phyloP scores from a whole-genome alignment of 2,113 vertebrate genomes.

The Centropus bengalensis region DNA sequence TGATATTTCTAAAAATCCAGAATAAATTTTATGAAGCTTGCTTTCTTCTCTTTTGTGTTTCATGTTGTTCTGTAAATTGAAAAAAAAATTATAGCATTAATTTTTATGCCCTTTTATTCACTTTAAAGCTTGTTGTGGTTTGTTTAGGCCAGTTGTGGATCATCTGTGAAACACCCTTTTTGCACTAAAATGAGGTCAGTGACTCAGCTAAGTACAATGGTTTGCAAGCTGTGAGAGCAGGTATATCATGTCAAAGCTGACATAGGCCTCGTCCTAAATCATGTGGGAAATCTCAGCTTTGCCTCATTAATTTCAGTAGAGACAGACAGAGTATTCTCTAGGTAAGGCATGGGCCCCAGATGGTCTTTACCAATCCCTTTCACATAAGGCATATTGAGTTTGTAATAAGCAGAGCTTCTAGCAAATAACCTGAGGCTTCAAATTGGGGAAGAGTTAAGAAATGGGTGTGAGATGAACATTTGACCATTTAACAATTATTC shows the following conservation, averaged over 20 bases:
- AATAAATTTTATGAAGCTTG: neutral
- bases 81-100: neutral
- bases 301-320: conserved; percentile 20
- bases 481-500: neutral
- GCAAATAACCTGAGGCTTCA: neutral
- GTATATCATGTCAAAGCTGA: conserved; percentile 5
- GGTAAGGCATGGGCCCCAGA: neutral
- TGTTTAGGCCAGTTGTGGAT: neutral
- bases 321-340: neutral
- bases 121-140: neutral
- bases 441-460: neutral
- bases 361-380: neutral
- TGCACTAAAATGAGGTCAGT: neutral
- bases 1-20: neutral
- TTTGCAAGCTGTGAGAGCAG: neutral
- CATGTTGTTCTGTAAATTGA: neutral
- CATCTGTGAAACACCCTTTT: neutral
- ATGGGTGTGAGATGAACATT: neutral
- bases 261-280: neutral
- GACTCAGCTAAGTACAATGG: neutral
- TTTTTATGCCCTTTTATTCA: conserved; percentile 12
- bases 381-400: neutral
- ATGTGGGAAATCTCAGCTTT: neutral
- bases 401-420: neutral
- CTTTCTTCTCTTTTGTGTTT: neutral